Evolutionary conservation across 2,888 invertebrate species (phyloP), one percentile per base, ranked within the genome.

Genomic region (Spisula subtruncata): DNA sequence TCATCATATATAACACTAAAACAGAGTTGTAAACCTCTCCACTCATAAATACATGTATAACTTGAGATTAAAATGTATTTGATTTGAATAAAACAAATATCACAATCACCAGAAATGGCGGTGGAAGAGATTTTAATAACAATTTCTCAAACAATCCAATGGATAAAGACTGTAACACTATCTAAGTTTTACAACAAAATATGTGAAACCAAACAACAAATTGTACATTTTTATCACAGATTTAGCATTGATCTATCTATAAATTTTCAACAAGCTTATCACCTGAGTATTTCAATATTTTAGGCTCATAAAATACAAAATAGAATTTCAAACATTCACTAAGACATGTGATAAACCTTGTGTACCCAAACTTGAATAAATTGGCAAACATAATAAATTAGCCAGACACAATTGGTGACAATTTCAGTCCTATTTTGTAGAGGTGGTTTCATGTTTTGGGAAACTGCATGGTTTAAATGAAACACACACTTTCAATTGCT

Each of bases 191-290:
- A 75, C 18, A 32, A 75, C 18, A 75, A 75, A 60, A 32, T 35
- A 75, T 32, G 75, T 18, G 75, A 75, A 75, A 75, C 75, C 75
- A 75, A 75, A 75, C 75, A 35, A 75, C 32, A 75, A 75, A 75
- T 75, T 32, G 75, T 75, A 32, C 75, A 75, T 75, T 32, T 75
- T 75, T 75, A 75, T 75, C 75, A 75, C 32, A 14, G 16, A 75
- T 32, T 35, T 75, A n/a, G 35, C 35, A 75, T 75, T 75, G 75
- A 75, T 75, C 75, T 32, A 75, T 18, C 75, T 14, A 75, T 75
- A 35, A 75, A 71, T 32, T 75, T 35, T 75, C 25, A 35, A 75
- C 75, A 32, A 75, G 75, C 75, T 75, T 75, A 75, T 75, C 75
- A 75, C 29, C 35, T 35, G 18, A 18, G 18, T 75, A 18, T 35